Percentiles rank a stretch among this genome's conserved stretches.
Conservation (phyloP, 2,888 invertebrate species). For the Ariolimax columbianus region DNA sequence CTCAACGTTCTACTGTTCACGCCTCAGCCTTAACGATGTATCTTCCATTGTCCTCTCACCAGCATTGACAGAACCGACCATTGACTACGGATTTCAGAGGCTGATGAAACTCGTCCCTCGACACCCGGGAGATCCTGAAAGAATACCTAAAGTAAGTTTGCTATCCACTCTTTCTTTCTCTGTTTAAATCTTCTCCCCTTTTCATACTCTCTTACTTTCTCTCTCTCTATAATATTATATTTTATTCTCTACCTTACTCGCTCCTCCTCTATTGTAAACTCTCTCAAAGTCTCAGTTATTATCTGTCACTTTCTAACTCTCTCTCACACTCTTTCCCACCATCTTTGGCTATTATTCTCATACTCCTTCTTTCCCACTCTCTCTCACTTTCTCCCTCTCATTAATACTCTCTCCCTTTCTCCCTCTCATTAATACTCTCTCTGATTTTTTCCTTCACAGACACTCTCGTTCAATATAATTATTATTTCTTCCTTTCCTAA, state of each 20-base stretch:
- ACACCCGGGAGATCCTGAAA: constrained; percentile 99
- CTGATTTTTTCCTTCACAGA: background rate
- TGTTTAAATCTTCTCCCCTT: background rate
- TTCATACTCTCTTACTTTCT: background rate
- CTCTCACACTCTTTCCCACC: too few relatives aligned
- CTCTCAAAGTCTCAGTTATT: background rate
- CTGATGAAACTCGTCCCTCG: constrained; percentile 98
- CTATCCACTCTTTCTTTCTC: background rate
- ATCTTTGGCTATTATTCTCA: too few relatives aligned
- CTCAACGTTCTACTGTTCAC: too few relatives aligned
- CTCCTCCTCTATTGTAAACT: background rate
- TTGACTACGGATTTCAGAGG: constrained; percentile 99
- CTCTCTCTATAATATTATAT: background rate
- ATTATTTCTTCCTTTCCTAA: background rate
- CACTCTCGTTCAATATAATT: background rate
- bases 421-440: background rate
- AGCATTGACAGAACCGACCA: constrained; percentile 99
- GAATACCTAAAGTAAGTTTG: constrained; percentile 93
- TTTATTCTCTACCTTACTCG: background rate
- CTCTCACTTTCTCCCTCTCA: too few relatives aligned
- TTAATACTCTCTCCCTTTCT: too few relatives aligned
- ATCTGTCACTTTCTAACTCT: too few relatives aligned
- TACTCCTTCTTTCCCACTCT: too few relatives aligned
- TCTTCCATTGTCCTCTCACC: constrained; percentile 65
- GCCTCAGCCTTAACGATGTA: too few relatives aligned